A percentile compares a stretch with the other conserved stretches of the same genome.
These are phyloP conservation scores for Drosophila biarmipes DNA, from an alignment of 1,140 invertebrate genomes.

Conservation along the genomic window DNA sequence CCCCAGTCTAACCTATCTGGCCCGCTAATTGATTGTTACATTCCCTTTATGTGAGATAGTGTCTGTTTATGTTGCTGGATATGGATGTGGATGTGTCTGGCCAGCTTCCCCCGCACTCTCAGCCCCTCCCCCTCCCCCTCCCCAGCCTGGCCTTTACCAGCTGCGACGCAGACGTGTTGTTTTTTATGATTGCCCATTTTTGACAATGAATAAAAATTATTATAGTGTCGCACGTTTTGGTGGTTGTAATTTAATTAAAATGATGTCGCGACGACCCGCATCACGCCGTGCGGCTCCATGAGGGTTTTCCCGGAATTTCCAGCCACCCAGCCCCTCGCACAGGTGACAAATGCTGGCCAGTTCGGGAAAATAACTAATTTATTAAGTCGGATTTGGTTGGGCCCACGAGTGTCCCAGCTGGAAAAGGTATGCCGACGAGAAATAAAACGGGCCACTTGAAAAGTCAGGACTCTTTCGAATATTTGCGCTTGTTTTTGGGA, in stretches of 20 bases:
- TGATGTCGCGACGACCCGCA: slow-evolving; percentile 72
- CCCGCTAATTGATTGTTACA: slow-evolving; percentile 82
- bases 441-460: slow-evolving; percentile 70
- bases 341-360: slow-evolving; percentile 67
- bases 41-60: slow-evolving; percentile 34
- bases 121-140: neutral
- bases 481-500: slow-evolving; percentile 45
- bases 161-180: slow-evolving; percentile 72
- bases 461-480: slow-evolving; percentile 45
- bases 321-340: slow-evolving; percentile 10
- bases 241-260: slow-evolving; percentile 80
- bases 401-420: slow-evolving; percentile 58
- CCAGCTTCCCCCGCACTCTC: slow-evolving; percentile 8
- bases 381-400: neutral
- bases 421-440: slow-evolving; percentile 43
- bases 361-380: slow-evolving; percentile 38
- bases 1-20: slow-evolving; percentile 56
- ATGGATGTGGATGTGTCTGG: slow-evolving; percentile 20
- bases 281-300: slow-evolving; percentile 48
- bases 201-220: slow-evolving; percentile 83
- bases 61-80: slow-evolving; percentile 28
- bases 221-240: slow-evolving; percentile 81
- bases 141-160: slow-evolving; percentile 3
- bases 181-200: slow-evolving; percentile 77
- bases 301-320: slow-evolving; percentile 78